Evolutionary conservation across 2,888 invertebrate genomes (phyloP), one percentile per base, ranked within the genome.

Genomic region (Latheticus oryzae): DNA sequence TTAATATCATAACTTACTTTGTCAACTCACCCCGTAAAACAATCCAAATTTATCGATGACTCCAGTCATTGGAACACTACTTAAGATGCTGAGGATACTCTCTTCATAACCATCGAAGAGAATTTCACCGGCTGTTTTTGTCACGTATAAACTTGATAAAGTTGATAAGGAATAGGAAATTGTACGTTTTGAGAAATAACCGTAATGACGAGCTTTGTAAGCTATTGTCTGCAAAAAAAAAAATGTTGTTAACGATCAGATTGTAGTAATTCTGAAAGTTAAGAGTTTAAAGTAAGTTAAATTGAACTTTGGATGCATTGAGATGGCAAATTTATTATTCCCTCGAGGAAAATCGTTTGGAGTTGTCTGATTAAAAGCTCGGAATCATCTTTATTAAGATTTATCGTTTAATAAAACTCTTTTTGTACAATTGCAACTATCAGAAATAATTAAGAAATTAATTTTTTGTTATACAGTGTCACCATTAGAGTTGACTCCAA

Each of bases 71-170:
- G 86, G 85, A 37, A 87, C 70, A 63, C 80, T 80, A 62, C 83
- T 83, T 1, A 88, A 87, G 55, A 88, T 76, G 32, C 85, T 84
- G 58, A 95, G 82, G 52, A 93, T 78, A 0, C 84, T 79, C 71
- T 94, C 93, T 1, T 84, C 81, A 73, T 92, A 95, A 0, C 95
- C 95, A 4, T 88, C 87, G 70, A 94, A 91, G 0, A 94, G 80
- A 19, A 93, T 78, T 71, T 93, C 85, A 5, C 84, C 82, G 0
- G 87, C 89, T 0, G 84, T 82, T 73, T 85, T 88, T 0, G 84
- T 84, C 1, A 89, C 81, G 2, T 83, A 78, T 12, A 89, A 76
- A 23, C 62, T 64, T 9, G 70, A 70, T 15, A 66, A 61, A 35
- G 60, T 62, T 8, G 68, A 69, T 32, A 69, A 56, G n/a, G 63